Percentiles rank a stretch among this genome's conserved stretches.
Evolutionary conservation across 2,797 vertebrate species (phyloP).

Genomic region (Falco peregrinus): DNA sequence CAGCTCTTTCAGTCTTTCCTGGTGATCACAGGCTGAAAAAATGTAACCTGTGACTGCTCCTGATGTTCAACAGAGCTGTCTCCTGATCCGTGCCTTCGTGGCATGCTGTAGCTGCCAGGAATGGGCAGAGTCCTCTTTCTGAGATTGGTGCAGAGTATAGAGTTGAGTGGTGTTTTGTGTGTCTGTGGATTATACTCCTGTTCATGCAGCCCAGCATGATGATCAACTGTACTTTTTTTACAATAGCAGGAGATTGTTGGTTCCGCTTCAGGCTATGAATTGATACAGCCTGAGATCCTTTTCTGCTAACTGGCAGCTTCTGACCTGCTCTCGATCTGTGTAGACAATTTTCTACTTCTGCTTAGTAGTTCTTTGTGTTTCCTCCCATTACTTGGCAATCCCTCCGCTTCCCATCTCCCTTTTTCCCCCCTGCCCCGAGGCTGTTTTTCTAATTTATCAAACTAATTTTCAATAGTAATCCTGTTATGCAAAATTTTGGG

Average conservation of each 20-base stretch:
- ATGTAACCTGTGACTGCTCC: not conserved
- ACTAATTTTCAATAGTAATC: not conserved
- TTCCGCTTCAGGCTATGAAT: not conserved
- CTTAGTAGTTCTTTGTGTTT: not conserved
- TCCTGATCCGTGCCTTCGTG: not conserved
- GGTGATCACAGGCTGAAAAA: not conserved
- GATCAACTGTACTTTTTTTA: not conserved
- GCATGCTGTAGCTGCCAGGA: not conserved
- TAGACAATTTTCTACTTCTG: not conserved
- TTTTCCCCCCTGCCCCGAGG: not conserved
- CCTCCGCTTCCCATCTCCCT: not conserved
- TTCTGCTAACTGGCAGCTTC: not conserved
- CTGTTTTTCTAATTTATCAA: not conserved
- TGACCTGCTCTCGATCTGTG: not conserved
- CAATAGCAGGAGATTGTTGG: not conserved
- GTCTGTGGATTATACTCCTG: not conserved
- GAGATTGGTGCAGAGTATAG: not conserved
- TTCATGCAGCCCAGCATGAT: not conserved
- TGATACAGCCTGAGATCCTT: not conserved
- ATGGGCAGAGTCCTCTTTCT: not conserved
- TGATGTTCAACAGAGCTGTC: not conserved
- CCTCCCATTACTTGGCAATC: not conserved
- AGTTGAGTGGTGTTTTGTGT: not conserved
- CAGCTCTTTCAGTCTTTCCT: not conserved
- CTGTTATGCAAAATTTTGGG: not conserved